Base-by-base conservation (phyloP, 2,888 invertebrate genomes). In the Thysanoteuthis rhombus region DNA sequence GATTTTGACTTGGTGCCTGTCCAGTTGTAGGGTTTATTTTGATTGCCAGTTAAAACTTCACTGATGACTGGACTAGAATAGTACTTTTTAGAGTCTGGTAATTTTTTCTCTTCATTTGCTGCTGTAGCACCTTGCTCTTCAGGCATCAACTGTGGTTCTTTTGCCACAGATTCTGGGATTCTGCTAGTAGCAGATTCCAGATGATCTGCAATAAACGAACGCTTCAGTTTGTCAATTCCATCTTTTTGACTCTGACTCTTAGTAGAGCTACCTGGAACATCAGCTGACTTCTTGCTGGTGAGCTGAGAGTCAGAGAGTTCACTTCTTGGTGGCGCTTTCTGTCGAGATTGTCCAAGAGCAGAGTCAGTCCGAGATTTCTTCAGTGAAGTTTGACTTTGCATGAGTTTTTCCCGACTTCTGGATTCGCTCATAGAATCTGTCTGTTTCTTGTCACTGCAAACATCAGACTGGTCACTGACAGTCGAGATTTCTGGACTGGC, bases 141-240 rank as follows among this genome's bases (percentile, higher is more conserved):
- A 16, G 75, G n/a, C 75, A 75, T 75, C n/a, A 75, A 75, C 75
- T 75, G 75, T 75, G 75, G 75, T 75, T 75, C 75, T 75, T 75
- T 75, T 75, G 75, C 75, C n/a, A 75, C 75, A 75, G 75, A 75
- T 36, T 75, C 75, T 75, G 75, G 75, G 36, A 75, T 75, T 75
- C 75, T 75, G 75, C 75, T n/a, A 16, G 36, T n/a, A n/a, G 45
- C 92, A 92, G 45, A 42, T 45, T 92, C 92, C 92, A 45, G 40
- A 32, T 32, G 45, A 40, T 92, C 92, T 45, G 92, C 45, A 92
- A 92, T 92, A 45, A 92, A 92, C 45, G 92, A 92, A 92, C 92
- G 92, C 42, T 45, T 28, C 40, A 92, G 92, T 92, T 92, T 92
- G 6, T 92, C 92, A 45, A 92, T 92, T 92, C 42, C 92, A 19